A percentile compares a stretch with the other conserved stretches of the same genome.
Conservation (phyloP, 2,113 vertebrate species). For the Cygnus atratus region DNA sequence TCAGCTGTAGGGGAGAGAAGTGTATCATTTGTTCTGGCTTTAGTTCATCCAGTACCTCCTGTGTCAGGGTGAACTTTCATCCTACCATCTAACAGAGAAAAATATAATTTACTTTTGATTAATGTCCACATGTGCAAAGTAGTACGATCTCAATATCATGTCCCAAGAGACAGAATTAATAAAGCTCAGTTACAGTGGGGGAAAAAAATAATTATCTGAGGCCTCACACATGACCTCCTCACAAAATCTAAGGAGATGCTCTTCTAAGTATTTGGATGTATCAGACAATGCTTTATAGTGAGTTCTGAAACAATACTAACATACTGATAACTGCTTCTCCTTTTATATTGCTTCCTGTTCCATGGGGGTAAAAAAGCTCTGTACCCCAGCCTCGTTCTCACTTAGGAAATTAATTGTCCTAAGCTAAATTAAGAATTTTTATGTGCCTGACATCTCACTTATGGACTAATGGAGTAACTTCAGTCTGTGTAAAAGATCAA, state of each 20-base stretch:
- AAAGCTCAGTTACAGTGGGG: background rate
- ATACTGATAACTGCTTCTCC: background rate
- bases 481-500: background rate
- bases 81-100: background rate
- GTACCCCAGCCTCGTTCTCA: background rate
- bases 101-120: background rate
- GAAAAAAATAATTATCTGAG: accelerated
- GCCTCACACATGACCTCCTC: background rate
- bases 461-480: background rate
- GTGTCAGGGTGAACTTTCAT: background rate
- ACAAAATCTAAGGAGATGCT: background rate
- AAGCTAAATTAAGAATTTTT: background rate
- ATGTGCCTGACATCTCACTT: background rate
- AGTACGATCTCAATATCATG: background rate
- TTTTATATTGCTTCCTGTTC: background rate
- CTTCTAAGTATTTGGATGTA: background rate
- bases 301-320: background rate
- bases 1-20: background rate
- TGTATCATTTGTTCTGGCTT: background rate
- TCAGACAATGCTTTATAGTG: background rate
- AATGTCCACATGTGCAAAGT: background rate
- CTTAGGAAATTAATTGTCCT: background rate
- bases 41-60: background rate
- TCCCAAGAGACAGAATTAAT: background rate
- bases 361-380: background rate